Evolutionary conservation across 1,140 invertebrate genomes (phyloP), one percentile per base, ranked within the genome.

Genomic region (Drosophila sturtevanti): DNA sequence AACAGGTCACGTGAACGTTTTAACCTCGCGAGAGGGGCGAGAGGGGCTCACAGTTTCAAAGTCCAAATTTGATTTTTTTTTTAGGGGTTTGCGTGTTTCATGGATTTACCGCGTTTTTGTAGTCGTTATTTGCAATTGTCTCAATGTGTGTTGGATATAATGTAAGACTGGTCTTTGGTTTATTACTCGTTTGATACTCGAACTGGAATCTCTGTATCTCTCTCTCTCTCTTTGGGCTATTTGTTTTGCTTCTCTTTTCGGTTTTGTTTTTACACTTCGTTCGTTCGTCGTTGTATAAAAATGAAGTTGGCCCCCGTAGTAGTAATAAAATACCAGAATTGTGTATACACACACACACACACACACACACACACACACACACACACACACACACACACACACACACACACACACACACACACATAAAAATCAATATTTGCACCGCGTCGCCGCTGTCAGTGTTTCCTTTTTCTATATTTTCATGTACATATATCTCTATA

Each of bases 381-480:
- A 56, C 37, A 82, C 54, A 56, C 37, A 82, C 54, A 56, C 37
- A 82, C 54, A 56, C 37, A 82, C 54, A 56, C 37, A 82, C 54
- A 56, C 37, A 82, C 54, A 56, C 37, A 82, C 54, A 56, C 37
- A 82, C 54, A 56, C 37, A 67, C 44, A 72, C 73, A 77, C 54
- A 56, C 37, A 82, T 77, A 68, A 89, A 87, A 87, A 87, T 87
- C 82, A 87, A 87, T 87, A 87, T 87, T 87, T 89, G 66, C 72
- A 56, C 84, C 68, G 72, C 85, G 82, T 86, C 82, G 82, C 44
- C 65, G 82, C 52, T 63, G 67, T 79, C 73, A 75, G 44, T 63
- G 31, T 59, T 66, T 38, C 59, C 56, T 71, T 58, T 81, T 48
- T 48, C 41, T 48, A 48, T 69, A 52, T 27, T 48, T 27, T 35